Evolutionary conservation across 2,888 invertebrate genomes (phyloP), one percentile per base, ranked within the genome.

Genomic region (Xanthia togata): DNA sequence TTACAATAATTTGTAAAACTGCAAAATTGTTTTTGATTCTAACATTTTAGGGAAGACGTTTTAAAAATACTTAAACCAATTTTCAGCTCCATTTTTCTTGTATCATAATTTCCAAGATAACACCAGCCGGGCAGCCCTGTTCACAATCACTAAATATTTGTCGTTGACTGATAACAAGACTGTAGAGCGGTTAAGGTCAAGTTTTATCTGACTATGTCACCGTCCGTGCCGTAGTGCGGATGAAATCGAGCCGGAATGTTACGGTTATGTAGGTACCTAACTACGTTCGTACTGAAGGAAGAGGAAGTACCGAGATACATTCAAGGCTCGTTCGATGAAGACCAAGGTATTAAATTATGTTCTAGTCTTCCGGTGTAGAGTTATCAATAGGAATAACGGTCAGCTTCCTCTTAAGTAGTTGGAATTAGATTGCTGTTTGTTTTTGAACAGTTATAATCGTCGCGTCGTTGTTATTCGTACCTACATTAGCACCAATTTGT

Each of bases 121-220:
- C 76, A 84, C 72, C 85, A 86, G 5, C 14, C 1, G 31, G 68
- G n/a, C 70, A 78, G 62, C 91, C 88, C 89, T 89, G 72, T 44
- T 50, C 65, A 80, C 76, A 76, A 87, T 79, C 74, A 83, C 75
- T 68, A 82, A 82, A 89, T 89, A 85, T 90, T 91, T 90, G 90
- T 91, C 91, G 90, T 91, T 91, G 90, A 90, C 90, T 91, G 92
- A 93, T 93, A 93, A 90, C 82, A 82, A 81, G 62, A 75, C 44
- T 84, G 88, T 85, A 85, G 79, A 87, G 86, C 88, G 94, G 94
- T 94, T 93, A 94, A 95, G 94, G 95, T 93, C 93, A 92, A 78
- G 38, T 78, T 76, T 91, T 95, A 95, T 94, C 94, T 87, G 70
- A 83, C 73, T 90, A 82, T 83, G 81, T 82, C 79, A 86, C 73